Conservation (phyloP, 2,113 vertebrate species). For the Mellivora capensis region DNA sequence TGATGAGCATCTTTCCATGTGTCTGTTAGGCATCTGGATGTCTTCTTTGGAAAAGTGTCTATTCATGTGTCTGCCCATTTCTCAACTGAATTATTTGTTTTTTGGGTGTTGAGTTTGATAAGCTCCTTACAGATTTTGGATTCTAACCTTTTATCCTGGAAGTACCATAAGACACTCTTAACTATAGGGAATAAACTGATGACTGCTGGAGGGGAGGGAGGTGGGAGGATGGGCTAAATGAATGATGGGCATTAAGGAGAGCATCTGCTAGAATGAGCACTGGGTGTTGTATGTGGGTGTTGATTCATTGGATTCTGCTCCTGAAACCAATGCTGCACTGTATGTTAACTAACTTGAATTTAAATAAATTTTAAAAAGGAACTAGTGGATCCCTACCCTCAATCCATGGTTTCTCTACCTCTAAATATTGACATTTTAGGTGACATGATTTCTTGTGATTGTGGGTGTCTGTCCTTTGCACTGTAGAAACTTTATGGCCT, state of each 20-base stretch:
- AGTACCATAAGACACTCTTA: no score
- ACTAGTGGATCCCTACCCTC: neutral
- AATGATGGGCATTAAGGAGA: neutral
- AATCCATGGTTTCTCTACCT: neutral
- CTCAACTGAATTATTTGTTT: neutral
- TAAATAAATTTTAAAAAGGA: neutral
- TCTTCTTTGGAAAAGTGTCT: neutral
- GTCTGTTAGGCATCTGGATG: neutral
- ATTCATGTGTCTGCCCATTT: neutral
- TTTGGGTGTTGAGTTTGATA: neutral
- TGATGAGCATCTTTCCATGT: neutral
- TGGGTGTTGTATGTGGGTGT: neutral
- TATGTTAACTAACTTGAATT: neutral
- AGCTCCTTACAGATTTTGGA: neutral
- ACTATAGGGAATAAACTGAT: neutral
- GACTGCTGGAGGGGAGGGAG: neutral
- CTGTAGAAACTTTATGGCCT: neutral
- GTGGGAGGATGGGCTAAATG: neutral
- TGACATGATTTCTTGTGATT: neutral
- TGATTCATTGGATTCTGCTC: neutral
- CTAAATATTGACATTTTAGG: neutral
- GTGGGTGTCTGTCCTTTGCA: neutral
- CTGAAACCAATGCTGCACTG: neutral
- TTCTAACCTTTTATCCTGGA: neutral
- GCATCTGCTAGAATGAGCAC: neutral